phyloP scores from a whole-genome alignment of 2,113 vertebrate species.

The Vulpes lagopus region DNA sequence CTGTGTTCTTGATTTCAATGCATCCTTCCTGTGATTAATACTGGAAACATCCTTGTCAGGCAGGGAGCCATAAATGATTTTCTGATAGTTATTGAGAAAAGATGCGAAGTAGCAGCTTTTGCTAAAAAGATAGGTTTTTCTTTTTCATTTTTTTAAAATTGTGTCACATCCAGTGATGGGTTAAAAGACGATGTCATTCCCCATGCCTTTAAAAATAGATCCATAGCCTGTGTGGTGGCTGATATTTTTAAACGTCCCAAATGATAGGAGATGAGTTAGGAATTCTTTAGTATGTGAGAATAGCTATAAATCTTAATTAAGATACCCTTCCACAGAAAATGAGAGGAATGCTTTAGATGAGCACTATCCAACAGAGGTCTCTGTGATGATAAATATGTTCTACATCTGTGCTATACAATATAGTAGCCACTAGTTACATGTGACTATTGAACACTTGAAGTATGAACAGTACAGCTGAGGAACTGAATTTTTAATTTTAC shows the following conservation, averaged over 20 bases:
- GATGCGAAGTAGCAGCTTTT: slow-evolving; percentile 31
- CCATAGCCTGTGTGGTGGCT: not conserved
- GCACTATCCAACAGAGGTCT: not conserved
- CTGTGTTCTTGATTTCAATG: not conserved
- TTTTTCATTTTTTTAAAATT: slow-evolving; percentile 6
- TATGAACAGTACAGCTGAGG: not conserved
- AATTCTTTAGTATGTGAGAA: slow-evolving; percentile 25
- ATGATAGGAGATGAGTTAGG: not conserved
- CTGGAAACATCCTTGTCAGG: not conserved
- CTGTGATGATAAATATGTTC: not conserved
- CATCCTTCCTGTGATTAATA: slow-evolving; percentile 40
- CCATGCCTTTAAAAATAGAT: slow-evolving; percentile 32
- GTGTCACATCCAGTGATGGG: not conserved
- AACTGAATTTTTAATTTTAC: not conserved
- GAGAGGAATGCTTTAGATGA: not conserved
- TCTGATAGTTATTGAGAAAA: slow-evolving; percentile 42
- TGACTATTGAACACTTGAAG: slow-evolving; percentile 13
- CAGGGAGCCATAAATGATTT: slow-evolving; percentile 1
- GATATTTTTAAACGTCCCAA: slow-evolving; percentile 52
- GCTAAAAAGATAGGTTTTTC: not conserved
- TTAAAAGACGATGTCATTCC: slow-evolving; percentile 24
- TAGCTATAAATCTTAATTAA: slow-evolving; percentile 29
- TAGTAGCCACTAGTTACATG: not conserved
- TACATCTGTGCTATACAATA: not conserved
- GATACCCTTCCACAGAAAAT: slow-evolving; percentile 10